Percentiles rank a stretch among this genome's conserved stretches.
Evolutionary conservation across 2,888 invertebrate species (phyloP).

Genomic region (Xestia xanthographa): DNA sequence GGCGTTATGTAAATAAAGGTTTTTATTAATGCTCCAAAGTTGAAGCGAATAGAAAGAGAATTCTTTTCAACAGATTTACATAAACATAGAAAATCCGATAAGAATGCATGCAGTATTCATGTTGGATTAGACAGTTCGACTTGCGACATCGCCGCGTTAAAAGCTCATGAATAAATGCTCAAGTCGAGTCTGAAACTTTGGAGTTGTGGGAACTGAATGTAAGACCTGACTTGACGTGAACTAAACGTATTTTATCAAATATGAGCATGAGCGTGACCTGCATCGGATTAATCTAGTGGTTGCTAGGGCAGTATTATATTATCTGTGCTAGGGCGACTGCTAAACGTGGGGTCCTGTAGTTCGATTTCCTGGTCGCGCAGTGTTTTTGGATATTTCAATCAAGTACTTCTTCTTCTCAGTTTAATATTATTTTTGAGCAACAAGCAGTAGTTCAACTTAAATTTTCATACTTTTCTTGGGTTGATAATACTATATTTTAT

Average conservation of each 20-base stretch:
- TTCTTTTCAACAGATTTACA: conserved; percentile 5
- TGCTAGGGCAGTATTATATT: too few species aligned
- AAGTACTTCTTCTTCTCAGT: too few species aligned
- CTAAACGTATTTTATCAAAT: background rate
- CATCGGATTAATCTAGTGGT: background rate
- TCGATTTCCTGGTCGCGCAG: too few species aligned
- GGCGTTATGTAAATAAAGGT: background rate
- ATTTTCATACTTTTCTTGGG: too few species aligned
- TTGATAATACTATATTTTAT: too few species aligned
- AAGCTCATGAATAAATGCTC: conserved; percentile 18
- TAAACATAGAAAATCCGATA: background rate
- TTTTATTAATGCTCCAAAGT: background rate
- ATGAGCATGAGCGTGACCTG: background rate
- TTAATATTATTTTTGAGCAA: too few species aligned
- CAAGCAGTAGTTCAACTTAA: too few species aligned
- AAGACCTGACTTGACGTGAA: too few species aligned
- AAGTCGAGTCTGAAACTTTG: background rate
- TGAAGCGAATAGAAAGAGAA: background rate
- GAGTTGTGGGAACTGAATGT: background rate
- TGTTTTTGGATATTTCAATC: too few species aligned
- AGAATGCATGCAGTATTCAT: conserved; percentile 24
- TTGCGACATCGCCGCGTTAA: conserved; percentile 4
- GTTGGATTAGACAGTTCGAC: conserved; percentile 7
- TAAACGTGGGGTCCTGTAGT: too few species aligned
- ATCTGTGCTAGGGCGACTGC: too few species aligned